A percentile compares a stretch with the other conserved stretches of the same genome.
These are phyloP conservation scores for Serinus canaria DNA, from an alignment of 2,113 vertebrate species.

Conservation along the genomic window DNA sequence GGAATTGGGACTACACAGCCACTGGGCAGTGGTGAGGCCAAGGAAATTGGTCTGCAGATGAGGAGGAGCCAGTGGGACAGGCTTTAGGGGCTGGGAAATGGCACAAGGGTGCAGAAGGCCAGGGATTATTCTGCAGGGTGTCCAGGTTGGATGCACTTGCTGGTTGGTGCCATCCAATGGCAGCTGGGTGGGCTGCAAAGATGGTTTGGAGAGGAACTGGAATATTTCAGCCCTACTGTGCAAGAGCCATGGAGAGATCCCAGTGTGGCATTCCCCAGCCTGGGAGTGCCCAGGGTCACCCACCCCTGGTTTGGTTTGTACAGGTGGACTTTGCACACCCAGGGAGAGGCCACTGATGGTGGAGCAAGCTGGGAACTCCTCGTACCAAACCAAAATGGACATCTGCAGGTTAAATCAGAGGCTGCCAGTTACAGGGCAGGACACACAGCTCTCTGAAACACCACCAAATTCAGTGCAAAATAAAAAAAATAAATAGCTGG, in stretches of 20 bases:
- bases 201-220: neutral
- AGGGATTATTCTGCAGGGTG: neutral
- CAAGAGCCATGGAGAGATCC: neutral
- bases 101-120: neutral
- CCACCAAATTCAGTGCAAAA: neutral
- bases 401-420: neutral
- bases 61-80: neutral
- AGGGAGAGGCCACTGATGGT: neutral
- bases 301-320: neutral
- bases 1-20: neutral
- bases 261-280: neutral
- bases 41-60: neutral
- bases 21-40: neutral
- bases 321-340: neutral
- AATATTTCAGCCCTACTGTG: neutral
- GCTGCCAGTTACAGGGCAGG: neutral
- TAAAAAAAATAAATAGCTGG: neutral
- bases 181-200: neutral
- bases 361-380: neutral
- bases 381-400: neutral
- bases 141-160: neutral
- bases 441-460: neutral
- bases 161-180: conserved; percentile 33
- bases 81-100: neutral
- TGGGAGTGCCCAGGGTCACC: neutral